Evolutionary conservation across 2,797 vertebrate genomes (phyloP).

Genomic region (Hydrolagus colliei): DNA sequence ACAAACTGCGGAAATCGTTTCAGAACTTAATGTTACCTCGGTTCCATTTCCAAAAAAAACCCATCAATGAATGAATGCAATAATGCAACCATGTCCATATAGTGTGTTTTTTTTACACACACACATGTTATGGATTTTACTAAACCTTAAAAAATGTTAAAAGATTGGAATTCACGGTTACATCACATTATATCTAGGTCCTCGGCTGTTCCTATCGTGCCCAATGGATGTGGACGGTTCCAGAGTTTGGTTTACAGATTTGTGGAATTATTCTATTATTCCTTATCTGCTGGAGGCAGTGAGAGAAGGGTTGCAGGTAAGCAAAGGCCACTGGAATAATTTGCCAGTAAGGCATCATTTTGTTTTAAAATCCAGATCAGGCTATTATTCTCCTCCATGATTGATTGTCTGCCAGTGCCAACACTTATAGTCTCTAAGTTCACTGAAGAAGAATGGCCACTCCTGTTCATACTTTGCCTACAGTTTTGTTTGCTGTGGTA

Average conservation of each 20-base stretch:
- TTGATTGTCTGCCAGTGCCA: too few species aligned
- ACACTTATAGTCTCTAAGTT: too few species aligned
- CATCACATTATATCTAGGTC: constrained; percentile 57
- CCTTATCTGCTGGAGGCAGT: constrained; percentile 93
- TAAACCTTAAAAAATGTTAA: background rate
- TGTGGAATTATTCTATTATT: constrained; percentile 98
- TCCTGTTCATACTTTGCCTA: too few species aligned
- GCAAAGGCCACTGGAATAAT: background rate
- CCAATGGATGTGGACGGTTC: constrained; percentile 93
- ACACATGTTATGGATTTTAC: background rate
- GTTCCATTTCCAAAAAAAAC: background rate
- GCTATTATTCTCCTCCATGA: background rate
- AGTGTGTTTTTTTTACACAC: background rate
- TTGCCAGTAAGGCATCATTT: background rate
- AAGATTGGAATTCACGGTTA: background rate
- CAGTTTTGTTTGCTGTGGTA: too few species aligned
- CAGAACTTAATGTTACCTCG: background rate
- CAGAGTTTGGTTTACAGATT: constrained; percentile 94
- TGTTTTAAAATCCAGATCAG: background rate
- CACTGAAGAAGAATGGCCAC: too few species aligned
- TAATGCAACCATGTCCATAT: background rate
- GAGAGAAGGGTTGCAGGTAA: constrained; percentile 91
- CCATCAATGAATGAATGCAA: background rate
- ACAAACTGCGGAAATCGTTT: too few species aligned
- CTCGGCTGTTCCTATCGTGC: constrained; percentile 90